Evolutionary conservation across 2,113 vertebrate species (phyloP).

Genomic region (Anarrhichthys ocellatus): DNA sequence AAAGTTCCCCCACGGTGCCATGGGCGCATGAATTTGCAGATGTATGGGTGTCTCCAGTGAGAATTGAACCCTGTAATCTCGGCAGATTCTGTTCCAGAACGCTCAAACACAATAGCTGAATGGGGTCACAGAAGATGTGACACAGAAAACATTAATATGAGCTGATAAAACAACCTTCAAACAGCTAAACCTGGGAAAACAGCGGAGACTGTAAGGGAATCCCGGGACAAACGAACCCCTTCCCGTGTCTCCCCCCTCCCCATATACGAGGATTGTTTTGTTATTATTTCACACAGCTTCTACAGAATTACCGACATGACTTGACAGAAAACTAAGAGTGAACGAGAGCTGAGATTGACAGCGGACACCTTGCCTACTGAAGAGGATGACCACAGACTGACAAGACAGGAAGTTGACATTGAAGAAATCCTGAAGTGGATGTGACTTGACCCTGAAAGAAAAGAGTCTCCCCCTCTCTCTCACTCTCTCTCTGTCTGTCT

Average conservation of each 20-base stretch:
- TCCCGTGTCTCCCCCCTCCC: background rate
- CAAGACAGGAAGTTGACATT: conserved; percentile 7
- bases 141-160: conserved; percentile 21
- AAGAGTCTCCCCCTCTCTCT: no score
- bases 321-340: conserved; percentile 41
- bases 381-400: background rate
- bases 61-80: conserved; percentile 11
- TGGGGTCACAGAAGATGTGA: background rate
- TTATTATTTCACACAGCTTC: conserved; percentile 45
- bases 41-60: background rate
- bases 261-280: conserved; percentile 34
- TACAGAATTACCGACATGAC: conserved; percentile 39
- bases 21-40: conserved; percentile 9
- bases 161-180: conserved; percentile 40
- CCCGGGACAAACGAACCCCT: conserved; percentile 31
- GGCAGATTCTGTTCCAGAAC: conserved; percentile 4
- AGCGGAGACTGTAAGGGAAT: conserved; percentile 9
- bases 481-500: background rate
- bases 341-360: conserved; percentile 34
- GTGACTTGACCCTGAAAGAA: conserved; percentile 19
- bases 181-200: background rate
- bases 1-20: background rate
- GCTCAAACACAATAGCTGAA: conserved; percentile 18
- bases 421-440: conserved; percentile 19
- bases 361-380: conserved; percentile 10